Base-by-base conservation (phyloP, 64 coral and sea anemone genomes). In the Stichodactyla mertensii region DNA sequence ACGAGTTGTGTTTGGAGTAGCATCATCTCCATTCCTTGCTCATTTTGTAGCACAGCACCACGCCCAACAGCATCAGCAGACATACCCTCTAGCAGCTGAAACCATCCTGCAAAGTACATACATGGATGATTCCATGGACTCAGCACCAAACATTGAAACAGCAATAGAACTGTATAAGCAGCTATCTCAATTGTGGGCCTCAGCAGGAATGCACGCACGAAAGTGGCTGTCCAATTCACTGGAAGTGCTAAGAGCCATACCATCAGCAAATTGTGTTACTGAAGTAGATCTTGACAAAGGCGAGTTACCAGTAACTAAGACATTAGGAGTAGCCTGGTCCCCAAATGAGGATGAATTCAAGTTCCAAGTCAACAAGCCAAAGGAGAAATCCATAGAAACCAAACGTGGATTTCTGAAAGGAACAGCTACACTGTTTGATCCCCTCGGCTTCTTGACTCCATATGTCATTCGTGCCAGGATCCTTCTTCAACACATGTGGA, bases 1-100 rank as follows among this genome's bases (percentile, higher is more conserved):
- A 52, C 82, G 86, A 80, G 93, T 91, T 15, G 94, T 92, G 11
- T 97, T 97, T 58, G 91, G 91, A 71, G 88, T 87, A 52, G 90
- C 88, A 82, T 93, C 87, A 15, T 83, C 85, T 3, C 89, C 91
- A 0, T 82, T 97, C 54, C 52, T 58, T 55, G 84, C 88, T 45
- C 92, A 94, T 27, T 90, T 94, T 20, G 85, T 87, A 45, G 51
- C 84, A 55, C 92, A 90, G 83, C 74, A 82, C 31, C 83, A 93
- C 60, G 92, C 92, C 6, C 81, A 56, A 52, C 55, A 79, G 1
- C 15, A 94, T 57, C 84, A 77, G 84, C 51, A 87, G 61, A 77
- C 88, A 23, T 86, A 86, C 78, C 89, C 89, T 52, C 36, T 95
- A 55, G 93, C 89, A 26, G 93, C 93, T 18, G 90, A 95, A 80